A percentile compares a stretch with the other conserved stretches of the same genome.
phyloP scores from a whole-genome alignment of 2,888 invertebrate species.

The Pedicia rivosa region DNA sequence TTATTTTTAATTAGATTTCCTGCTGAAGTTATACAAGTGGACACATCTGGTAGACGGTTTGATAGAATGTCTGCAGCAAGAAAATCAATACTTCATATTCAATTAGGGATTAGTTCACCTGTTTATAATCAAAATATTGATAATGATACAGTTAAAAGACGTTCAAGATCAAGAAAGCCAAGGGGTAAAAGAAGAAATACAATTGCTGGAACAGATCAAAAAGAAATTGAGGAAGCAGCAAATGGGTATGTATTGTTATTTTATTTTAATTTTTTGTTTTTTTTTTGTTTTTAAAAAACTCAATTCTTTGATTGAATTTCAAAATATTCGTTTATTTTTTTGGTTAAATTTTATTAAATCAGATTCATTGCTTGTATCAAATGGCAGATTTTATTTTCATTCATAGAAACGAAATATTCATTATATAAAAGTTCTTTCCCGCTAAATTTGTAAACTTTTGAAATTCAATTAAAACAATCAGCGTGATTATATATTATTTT shows the following conservation, averaged over 20 bases:
- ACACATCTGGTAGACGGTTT: slow-evolving; percentile 76
- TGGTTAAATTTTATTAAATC: background rate
- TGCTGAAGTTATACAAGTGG: slow-evolving; percentile 75
- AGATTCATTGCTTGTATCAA: no score
- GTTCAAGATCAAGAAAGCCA: slow-evolving; percentile 56
- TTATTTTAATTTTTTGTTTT: no score
- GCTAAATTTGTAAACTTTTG: no score
- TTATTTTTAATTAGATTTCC: slow-evolving; percentile 46
- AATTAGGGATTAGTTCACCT: slow-evolving; percentile 6
- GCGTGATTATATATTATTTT: no score
- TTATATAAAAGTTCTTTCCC: no score
- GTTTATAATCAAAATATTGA: slow-evolving; percentile 26
- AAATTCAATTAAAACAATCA: no score
- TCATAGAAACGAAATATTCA: no score
- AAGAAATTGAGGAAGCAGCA: slow-evolving; percentile 73
- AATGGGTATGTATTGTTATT: slow-evolving; percentile 51
- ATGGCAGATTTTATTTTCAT: no score
- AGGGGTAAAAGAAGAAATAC: slow-evolving; percentile 78
- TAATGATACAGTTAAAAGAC: slow-evolving; percentile 47
- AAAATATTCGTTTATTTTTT: no score
- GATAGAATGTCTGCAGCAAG: slow-evolving; percentile 76
- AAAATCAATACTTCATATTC: slow-evolving; percentile 54
- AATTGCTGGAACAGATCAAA: slow-evolving; percentile 78
- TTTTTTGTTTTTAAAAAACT: no score
- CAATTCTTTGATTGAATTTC: no score